phyloP scores from a whole-genome alignment of 2,888 invertebrate species.

The Plagodis dolabraria region DNA sequence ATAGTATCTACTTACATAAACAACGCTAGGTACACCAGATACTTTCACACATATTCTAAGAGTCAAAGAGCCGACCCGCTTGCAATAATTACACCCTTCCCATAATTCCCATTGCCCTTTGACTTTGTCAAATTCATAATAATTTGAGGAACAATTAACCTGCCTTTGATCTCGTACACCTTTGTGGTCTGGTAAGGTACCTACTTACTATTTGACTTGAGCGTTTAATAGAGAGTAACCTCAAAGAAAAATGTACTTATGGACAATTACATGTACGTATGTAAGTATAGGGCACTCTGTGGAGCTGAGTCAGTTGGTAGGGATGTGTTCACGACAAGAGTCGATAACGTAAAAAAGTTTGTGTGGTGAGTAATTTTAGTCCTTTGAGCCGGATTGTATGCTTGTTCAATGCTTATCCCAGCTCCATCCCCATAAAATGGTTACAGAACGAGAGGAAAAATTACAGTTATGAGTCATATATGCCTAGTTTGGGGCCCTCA shows the following conservation, averaged over 20 bases:
- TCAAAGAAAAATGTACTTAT: slow-evolving; percentile 85
- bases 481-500: too few relatives aligned
- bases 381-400: too few relatives aligned
- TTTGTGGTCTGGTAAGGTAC: slow-evolving; percentile 58
- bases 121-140: slow-evolving; percentile 76
- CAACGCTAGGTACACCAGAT: too few relatives aligned
- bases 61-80: slow-evolving; percentile 11
- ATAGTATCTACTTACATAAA: too few relatives aligned
- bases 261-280: slow-evolving; percentile 83
- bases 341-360: slow-evolving; percentile 6
- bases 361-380: too few relatives aligned
- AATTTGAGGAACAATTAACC: slow-evolving; percentile 82
- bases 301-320: slow-evolving; percentile 74
- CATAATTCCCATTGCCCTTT: slow-evolving; percentile 53
- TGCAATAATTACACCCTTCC: slow-evolving; percentile 23
- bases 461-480: too few relatives aligned
- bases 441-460: too few relatives aligned
- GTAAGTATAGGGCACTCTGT: slow-evolving; percentile 78
- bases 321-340: slow-evolving; percentile 39
- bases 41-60: background rate
- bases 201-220: slow-evolving; percentile 79
- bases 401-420: too few relatives aligned
- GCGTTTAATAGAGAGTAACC: slow-evolving; percentile 83
- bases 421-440: too few relatives aligned
- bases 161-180: slow-evolving; percentile 73